Evolutionary conservation across 1,140 invertebrate genomes (phyloP), one percentile per base, ranked within the genome.

Genomic region (Potamilus streckersoni): DNA sequence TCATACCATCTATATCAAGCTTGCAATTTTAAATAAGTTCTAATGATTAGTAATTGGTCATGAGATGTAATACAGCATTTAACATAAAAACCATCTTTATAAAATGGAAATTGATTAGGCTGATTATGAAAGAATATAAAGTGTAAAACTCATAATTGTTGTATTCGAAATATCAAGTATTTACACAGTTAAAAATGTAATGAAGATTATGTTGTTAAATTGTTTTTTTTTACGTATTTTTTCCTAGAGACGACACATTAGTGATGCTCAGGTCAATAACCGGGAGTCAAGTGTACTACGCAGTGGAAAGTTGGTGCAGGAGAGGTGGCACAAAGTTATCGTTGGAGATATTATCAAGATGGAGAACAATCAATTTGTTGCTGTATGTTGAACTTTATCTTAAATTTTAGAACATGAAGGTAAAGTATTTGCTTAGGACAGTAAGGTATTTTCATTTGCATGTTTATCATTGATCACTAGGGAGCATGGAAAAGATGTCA

Each of bases 301-400:
- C 11, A 75, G 93, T 77, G 94, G 94, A 74, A 92, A 96, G 73
- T 97, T 98, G 85, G 93, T 95, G 82, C 95, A 95, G 86, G 93
- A 95, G 17, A 92, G 94, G 79, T 99, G 97, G 97, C 95, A 97
- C 85, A 95, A 98, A 56, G 85, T 91, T 17, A 81, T 88, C 66
- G 97, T 99, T 23, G 98, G 98, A 2, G 98, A 99, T 90, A 92
- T 99, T 74, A 94, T 99, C 49, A 96, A 98, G 91, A 92, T 99
- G 77, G 83, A 85, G 61, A 89, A 86, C 74, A 86, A 89, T 69
- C 86, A 89, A n/a, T 88, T 87, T 83, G 84, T 90, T 23, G 85
- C 89, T 64, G 88, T 89, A 81, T 85, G 88, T 84, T 64, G 64
- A 49, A 19, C 16, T 64, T 74, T 57, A 38, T 23, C 17, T 27